phyloP scores from a whole-genome alignment of 2,797 vertebrate genomes.

The Microhierax caerulescens region DNA sequence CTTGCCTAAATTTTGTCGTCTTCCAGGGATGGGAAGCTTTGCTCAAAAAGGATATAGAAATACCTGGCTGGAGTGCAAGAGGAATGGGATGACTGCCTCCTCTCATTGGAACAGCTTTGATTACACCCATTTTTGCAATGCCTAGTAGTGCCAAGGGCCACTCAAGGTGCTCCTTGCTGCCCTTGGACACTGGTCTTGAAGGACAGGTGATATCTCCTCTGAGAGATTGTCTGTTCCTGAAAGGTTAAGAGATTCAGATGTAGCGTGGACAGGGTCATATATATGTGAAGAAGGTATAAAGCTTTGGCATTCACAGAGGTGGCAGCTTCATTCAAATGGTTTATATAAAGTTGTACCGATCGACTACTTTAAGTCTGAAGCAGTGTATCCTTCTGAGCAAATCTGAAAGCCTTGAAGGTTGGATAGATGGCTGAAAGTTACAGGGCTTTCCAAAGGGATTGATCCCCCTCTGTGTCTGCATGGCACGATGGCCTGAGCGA shows the following conservation, averaged over 20 bases:
- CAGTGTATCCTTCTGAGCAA: neutral
- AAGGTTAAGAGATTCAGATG: neutral
- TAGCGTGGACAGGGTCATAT: rapidly evolving
- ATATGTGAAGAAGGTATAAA: neutral
- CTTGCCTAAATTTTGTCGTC: neutral
- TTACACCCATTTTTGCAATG: neutral
- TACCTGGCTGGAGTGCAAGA: neutral
- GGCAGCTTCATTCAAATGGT: neutral
- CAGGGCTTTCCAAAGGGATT: neutral
- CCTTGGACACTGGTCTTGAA: neutral
- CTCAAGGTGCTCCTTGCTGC: neutral
- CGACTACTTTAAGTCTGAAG: neutral
- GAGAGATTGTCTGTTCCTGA: neutral
- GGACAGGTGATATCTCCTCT: neutral
- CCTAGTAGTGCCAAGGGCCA: neutral
- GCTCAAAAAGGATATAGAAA: neutral
- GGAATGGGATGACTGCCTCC: neutral
- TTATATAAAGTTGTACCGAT: neutral
- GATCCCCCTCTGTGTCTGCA: neutral
- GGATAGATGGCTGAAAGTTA: neutral
- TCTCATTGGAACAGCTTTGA: neutral
- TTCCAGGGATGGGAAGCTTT: neutral
- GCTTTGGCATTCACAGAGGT: neutral
- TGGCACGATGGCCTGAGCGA: neutral
- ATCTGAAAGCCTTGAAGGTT: neutral